phyloP scores from a whole-genome alignment of 2,797 vertebrate genomes.

The Gastrophryne carolinensis region DNA sequence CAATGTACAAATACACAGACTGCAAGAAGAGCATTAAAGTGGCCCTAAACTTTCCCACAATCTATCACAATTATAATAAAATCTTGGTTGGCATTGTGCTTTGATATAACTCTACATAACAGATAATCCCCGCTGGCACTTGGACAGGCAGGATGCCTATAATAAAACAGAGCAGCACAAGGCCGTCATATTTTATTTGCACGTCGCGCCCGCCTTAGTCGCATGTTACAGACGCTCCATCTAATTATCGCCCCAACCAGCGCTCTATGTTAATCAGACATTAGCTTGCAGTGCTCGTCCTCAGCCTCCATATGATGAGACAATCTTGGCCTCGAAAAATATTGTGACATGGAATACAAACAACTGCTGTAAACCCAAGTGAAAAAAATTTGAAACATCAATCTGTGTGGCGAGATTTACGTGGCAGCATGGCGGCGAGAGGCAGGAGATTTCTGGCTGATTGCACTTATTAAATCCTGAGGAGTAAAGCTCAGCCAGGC shows the following conservation, averaged over 20 bases:
- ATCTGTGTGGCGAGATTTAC: slow-evolving; percentile 35
- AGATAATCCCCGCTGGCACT: neutral
- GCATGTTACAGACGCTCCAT: neutral
- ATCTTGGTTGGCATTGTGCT: neutral
- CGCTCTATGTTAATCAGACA: neutral
- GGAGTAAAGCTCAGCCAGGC: slow-evolving; percentile 38
- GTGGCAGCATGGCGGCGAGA: slow-evolving; percentile 32
- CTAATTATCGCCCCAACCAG: neutral
- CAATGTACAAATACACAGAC: neutral
- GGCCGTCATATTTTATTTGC: neutral
- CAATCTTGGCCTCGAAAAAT: neutral
- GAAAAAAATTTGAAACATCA: slow-evolving; percentile 19
- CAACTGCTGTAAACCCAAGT: slow-evolving; percentile 29
- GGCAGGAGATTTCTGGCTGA: slow-evolving; percentile 36
- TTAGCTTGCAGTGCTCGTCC: neutral
- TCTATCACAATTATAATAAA: no score
- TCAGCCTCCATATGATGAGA: slow-evolving; percentile 1
- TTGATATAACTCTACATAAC: neutral
- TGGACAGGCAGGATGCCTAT: neutral
- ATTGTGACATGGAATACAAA: slow-evolving; percentile 35
- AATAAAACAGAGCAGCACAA: neutral
- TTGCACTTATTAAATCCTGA: slow-evolving; percentile 35
- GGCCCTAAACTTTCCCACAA: neutral
- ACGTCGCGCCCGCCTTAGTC: neutral
- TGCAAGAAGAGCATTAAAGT: neutral